phyloP scores from a whole-genome alignment of 2,888 invertebrate genomes.

The Agonopterix subpropinquella region DNA sequence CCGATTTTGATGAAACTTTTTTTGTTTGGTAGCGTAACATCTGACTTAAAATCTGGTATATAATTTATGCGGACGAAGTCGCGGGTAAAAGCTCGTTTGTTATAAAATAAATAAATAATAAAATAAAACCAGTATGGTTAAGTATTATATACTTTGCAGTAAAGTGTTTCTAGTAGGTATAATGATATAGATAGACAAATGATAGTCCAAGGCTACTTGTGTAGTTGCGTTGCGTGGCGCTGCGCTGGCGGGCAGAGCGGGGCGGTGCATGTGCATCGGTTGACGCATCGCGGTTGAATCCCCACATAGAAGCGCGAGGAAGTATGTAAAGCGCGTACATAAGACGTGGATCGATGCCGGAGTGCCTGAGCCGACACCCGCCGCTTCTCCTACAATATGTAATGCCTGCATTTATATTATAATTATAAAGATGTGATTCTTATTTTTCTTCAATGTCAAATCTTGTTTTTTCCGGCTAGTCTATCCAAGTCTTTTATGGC shows the following conservation, averaged over 20 bases:
- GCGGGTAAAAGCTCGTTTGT: no score
- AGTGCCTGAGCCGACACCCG: constrained; percentile 36
- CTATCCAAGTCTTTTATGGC: no score
- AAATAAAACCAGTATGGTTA: neutral
- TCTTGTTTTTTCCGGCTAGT: no score
- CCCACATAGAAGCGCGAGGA: constrained; percentile 64
- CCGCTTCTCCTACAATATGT: neutral
- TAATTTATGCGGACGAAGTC: no score
- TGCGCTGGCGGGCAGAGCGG: neutral
- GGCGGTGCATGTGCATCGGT: constrained; percentile 58
- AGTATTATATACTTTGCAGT: neutral
- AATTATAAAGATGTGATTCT: no score
- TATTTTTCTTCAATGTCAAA: no score
- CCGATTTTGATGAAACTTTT: no score
- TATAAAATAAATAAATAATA: neutral
- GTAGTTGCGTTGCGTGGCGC: no score
- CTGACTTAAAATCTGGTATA: no score
- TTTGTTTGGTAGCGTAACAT: no score
- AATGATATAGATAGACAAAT: neutral
- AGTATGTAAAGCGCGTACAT: constrained; percentile 65
- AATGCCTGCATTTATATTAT: no score
- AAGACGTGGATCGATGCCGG: constrained; percentile 68
- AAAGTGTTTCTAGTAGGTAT: neutral
- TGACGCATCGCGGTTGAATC: constrained; percentile 72
- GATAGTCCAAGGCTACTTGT: neutral